A percentile compares a stretch with the other conserved stretches of the same genome.
Conservation (phyloP, 2,888 invertebrate genomes). For the Digitonthophagus gazella region DNA sequence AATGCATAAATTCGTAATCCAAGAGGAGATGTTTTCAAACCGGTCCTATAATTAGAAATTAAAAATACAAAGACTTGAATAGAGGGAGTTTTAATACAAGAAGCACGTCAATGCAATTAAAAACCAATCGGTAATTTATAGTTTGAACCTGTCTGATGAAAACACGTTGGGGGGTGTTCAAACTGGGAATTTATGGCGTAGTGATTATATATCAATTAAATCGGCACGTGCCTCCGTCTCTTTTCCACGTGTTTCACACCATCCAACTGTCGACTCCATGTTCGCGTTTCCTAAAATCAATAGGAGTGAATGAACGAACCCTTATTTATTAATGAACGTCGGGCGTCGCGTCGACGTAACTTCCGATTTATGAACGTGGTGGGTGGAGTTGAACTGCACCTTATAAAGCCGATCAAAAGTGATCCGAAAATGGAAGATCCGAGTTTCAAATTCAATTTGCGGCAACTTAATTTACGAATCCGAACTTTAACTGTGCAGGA, state of each 20-base stretch:
- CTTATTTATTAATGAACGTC: not conserved
- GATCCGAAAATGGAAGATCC: not conserved
- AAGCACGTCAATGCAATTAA: not conserved
- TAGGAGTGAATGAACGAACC: not conserved
- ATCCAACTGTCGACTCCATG: no score
- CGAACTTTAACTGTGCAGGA: no score
- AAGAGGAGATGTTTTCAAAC: no score
- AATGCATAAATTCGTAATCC: no score
- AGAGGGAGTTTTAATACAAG: not conserved
- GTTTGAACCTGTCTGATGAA: not conserved
- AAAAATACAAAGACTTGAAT: not conserved
- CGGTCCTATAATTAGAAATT: no score
- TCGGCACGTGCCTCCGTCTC: not conserved
- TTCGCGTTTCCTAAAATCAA: no score
- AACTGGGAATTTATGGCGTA: not conserved
- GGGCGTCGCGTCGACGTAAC: not conserved
- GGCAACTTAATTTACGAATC: not conserved
- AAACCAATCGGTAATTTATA: not conserved
- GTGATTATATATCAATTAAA: not conserved
- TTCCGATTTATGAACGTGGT: not conserved
- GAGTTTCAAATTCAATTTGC: not conserved
- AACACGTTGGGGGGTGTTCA: not conserved
- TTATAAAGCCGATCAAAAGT: not conserved
- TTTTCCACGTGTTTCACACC: not conserved
- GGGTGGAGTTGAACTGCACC: not conserved